These are phyloP conservation scores for Henricia sp. DNA, from an alignment of 53 echinoderm and acorn worm genomes.

Conservation along the genomic window DNA sequence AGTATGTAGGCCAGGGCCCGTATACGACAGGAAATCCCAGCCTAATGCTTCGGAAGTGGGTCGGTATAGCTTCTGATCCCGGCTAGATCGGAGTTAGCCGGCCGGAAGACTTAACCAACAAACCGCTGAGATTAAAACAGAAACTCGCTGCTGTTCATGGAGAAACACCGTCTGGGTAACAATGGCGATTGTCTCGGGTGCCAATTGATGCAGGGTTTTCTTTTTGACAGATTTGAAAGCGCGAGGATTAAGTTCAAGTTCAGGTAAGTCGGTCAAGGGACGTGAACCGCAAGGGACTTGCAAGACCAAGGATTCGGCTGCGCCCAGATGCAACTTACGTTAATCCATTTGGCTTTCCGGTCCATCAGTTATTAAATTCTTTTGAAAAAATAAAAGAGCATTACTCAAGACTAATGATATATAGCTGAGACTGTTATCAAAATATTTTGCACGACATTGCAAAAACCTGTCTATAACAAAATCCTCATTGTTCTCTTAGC, in stretches of 20 bases:
- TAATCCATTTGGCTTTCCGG: too few species aligned
- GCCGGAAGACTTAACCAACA: not conserved
- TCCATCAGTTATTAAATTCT: too few species aligned
- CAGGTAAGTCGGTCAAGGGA: conserved; percentile 26
- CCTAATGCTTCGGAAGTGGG: not conserved
- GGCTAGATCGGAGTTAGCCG: too few species aligned
- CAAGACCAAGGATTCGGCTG: not conserved
- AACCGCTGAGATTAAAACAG: not conserved
- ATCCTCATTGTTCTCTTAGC: too few species aligned
- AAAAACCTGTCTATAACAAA: too few species aligned
- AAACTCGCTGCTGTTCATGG: not conserved
- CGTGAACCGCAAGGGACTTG: not conserved
- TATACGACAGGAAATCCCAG: conserved; percentile 42
- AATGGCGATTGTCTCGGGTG: conserved; percentile 16
- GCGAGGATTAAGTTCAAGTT: conserved; percentile 16
- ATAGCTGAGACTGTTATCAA: too few species aligned
- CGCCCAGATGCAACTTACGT: too few species aligned
- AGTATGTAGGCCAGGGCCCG: conserved; percentile 38
- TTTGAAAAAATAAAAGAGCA: too few species aligned
- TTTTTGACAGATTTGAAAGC: not conserved
- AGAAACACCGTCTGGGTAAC: not conserved
- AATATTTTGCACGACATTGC: too few species aligned
- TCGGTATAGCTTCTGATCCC: too few species aligned
- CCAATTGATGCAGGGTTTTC: not conserved
- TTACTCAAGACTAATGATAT: too few species aligned